Percentiles rank a stretch among this genome's conserved stretches.
These are phyloP conservation scores for Phenganax subtilis DNA, from an alignment of 92 coral and sea anemone genomes.

Conservation along the genomic window DNA sequence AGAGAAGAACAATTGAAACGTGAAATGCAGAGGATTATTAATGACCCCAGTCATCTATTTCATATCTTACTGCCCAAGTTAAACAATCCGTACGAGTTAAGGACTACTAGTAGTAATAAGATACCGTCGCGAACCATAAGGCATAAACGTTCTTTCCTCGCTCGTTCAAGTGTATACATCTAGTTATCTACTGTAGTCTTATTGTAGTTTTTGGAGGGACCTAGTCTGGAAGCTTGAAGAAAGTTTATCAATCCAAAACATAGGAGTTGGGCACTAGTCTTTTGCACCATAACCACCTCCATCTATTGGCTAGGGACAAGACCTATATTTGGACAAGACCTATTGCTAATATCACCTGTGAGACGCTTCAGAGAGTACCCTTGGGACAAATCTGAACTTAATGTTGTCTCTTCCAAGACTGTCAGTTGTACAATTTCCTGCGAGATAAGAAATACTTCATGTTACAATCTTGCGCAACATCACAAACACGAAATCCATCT, in stretches of 20 bases:
- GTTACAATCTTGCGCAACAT: background rate
- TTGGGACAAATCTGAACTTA: constrained; percentile 93
- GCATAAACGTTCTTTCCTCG: too few species aligned
- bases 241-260: background rate
- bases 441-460: background rate
- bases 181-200: background rate
- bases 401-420: constrained; percentile 77
- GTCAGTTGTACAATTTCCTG: constrained; percentile 88
- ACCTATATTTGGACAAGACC: background rate
- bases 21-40: too few species aligned
- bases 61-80: too few species aligned
- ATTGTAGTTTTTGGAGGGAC: background rate
- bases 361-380: constrained; percentile 92
- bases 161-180: too few species aligned
- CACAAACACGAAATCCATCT: background rate
- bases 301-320: background rate
- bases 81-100: too few species aligned
- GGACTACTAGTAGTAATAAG: too few species aligned
- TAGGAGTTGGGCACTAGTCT: background rate
- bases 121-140: too few species aligned
- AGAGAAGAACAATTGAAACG: too few species aligned
- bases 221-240: background rate
- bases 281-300: background rate
- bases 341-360: constrained; percentile 56
- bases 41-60: too few species aligned